These are phyloP conservation scores for Brachymystax lenok DNA, from an alignment of 2,797 vertebrate species.

Conservation along the genomic window DNA sequence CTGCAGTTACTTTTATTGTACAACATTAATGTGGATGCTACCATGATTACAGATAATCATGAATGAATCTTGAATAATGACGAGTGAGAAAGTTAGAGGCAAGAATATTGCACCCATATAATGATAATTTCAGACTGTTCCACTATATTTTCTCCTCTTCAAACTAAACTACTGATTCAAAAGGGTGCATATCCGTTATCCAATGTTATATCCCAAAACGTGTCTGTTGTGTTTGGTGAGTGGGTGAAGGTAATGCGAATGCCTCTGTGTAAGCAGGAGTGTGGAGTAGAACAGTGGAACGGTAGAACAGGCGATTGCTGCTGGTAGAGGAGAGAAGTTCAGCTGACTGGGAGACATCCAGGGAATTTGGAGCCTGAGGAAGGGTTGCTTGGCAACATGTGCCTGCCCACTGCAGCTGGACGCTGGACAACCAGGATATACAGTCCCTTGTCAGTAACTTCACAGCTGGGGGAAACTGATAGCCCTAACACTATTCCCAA, in stretches of 20 bases:
- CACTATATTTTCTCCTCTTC: neutral
- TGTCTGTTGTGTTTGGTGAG: neutral
- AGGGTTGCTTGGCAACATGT: slow-evolving; percentile 48
- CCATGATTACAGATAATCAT: too few relatives aligned
- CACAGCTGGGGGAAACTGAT: neutral
- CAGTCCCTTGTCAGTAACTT: neutral
- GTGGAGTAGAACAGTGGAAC: neutral
- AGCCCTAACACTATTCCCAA: neutral
- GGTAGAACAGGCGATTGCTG: neutral
- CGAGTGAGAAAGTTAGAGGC: too few relatives aligned
- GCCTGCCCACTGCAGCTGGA: slow-evolving; percentile 30
- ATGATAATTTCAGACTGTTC: neutral
- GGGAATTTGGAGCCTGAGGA: slow-evolving; percentile 33
- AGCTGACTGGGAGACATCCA: slow-evolving; percentile 33
- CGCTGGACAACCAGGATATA: slow-evolving; percentile 16
- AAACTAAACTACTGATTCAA: neutral
- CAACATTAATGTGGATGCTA: too few relatives aligned
- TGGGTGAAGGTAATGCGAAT: neutral
- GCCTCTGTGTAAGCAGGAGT: neutral
- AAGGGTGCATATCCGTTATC: neutral
- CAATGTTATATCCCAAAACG: neutral
- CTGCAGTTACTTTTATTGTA: too few relatives aligned
- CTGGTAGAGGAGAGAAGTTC: neutral
- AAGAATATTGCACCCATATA: neutral
- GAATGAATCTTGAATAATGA: too few relatives aligned